Conservation (phyloP, 2,797 vertebrate genomes). For the Pelobates cultripes region DNA sequence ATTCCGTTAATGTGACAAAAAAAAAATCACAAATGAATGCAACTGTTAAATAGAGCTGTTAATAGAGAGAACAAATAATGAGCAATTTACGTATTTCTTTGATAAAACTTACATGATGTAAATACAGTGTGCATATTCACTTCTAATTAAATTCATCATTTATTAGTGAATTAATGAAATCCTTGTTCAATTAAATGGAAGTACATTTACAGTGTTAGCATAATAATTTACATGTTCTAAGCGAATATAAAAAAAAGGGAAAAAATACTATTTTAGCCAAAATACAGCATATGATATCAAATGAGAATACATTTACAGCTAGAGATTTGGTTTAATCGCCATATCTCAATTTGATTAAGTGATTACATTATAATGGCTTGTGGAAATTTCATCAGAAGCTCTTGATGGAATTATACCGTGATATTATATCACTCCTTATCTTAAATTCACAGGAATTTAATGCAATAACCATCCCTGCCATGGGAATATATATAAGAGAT, state of each 20-base stretch:
- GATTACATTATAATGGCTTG: constrained; percentile 44
- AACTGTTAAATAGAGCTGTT: constrained; percentile 10
- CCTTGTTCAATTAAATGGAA: constrained; percentile 19
- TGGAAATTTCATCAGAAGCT: constrained; percentile 35
- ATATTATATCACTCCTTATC: constrained; percentile 33
- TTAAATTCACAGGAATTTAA: constrained; percentile 45
- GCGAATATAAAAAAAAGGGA: neutral
- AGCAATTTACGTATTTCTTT: neutral
- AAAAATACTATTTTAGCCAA: neutral
- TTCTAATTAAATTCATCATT: constrained; percentile 15
- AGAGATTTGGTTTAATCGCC: constrained; percentile 17
- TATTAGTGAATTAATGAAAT: neutral
- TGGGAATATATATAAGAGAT: constrained; percentile 17
- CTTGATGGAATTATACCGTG: constrained; percentile 34
- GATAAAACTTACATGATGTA: neutral
- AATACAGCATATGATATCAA: constrained; percentile 11
- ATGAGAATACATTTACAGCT: constrained; percentile 15
- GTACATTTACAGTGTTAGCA: neutral
- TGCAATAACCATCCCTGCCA: constrained; percentile 28
- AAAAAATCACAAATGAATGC: constrained; percentile 11
- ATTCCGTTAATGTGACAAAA: constrained; percentile 2
- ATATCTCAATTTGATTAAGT: constrained; percentile 26
- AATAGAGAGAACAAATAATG: neutral
- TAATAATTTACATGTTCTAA: neutral
- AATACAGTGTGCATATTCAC: neutral